Conservation (phyloP, 2,888 invertebrate genomes). For the Callinectes sapidus region DNA sequence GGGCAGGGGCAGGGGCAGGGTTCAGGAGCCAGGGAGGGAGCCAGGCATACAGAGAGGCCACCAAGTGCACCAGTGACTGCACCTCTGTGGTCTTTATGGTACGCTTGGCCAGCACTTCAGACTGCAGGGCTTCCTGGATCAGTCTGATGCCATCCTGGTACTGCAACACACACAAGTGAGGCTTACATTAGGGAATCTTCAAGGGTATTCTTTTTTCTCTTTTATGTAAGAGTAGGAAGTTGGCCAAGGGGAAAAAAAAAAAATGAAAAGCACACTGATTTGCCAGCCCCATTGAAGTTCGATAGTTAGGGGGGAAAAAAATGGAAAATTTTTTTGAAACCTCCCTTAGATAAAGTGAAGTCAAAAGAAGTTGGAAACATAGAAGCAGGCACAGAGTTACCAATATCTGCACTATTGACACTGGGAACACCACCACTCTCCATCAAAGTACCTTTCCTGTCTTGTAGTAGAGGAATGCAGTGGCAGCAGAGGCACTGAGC, state of each 20-base stretch:
- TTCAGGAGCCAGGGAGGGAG: constrained; percentile 57
- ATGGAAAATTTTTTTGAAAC: too few relatives aligned
- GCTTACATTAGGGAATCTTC: neutral
- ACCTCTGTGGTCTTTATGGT: constrained; percentile 66
- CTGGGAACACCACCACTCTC: neutral
- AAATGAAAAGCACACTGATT: too few relatives aligned
- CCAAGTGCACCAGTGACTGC: constrained; percentile 60
- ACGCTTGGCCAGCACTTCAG: constrained; percentile 53
- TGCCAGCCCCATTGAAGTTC: too few relatives aligned
- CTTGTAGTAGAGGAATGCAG: constrained; percentile 60
- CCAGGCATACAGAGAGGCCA: constrained; percentile 67
- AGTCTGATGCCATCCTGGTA: constrained; percentile 47
- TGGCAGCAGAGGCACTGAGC: constrained; percentile 45
- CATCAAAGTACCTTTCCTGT: constrained; percentile 56
- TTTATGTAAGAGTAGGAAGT: too few relatives aligned
- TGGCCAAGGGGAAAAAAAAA: too few relatives aligned
- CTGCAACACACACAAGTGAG: constrained; percentile 38
- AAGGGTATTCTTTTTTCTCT: too few relatives aligned
- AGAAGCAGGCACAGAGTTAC: too few relatives aligned
- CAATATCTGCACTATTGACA: neutral
- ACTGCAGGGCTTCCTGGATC: constrained; percentile 34
- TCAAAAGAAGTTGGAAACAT: too few relatives aligned
- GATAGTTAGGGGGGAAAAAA: too few relatives aligned
- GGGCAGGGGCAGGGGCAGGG: neutral
- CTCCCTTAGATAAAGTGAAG: too few relatives aligned